Evolutionary conservation across 2,888 invertebrate genomes (phyloP), one percentile per base, ranked within the genome.

Genomic region (Caenorhabditis uteleia): DNA sequence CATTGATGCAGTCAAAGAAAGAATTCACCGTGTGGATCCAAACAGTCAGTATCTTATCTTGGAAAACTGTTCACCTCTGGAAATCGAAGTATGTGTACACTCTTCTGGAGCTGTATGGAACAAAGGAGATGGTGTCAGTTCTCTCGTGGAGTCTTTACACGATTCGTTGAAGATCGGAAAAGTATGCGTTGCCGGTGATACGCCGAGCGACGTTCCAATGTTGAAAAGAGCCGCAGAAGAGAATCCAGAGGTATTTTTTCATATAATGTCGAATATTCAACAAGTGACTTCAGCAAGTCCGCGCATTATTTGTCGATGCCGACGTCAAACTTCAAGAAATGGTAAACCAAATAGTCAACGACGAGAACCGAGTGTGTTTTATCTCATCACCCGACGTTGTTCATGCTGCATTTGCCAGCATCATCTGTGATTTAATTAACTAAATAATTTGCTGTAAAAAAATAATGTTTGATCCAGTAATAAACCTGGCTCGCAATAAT

Each of bases 161-260:
- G 68, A 70, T 25, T 59, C 55, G 1, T 36, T 69, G 47, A 44
- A 44, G 27, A 33, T 36, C 2, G 79, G 79, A 12, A 62, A 64
- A 48, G 77, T 83, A 6, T 67, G 82, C 40, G 77, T 82, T 40
- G 82, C 82, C 42, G 83, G 83, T 7, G 83, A 83, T 54, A 83
- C 83, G 14, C 36, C 54, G 1, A 76, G 76, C 46, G 83, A 83
- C 49, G 48, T 83, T 31, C 83, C 83, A 27, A 83, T 83, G 83
- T 67, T 83, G 4, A 53, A 70, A 44, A 68, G 68, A 27, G 78
- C 77, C 0, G 66, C 66, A 8, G 48, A 74, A 10, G 53, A 70
- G 40, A 81, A 81, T 61, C 75, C 78, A n/a, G 49, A 70, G 48
- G 80, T 80, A 23, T 16, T 62, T 51, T 29, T 10, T 31, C 25